Base-by-base conservation (phyloP, 2,113 vertebrate species). In the Panthera uncia region DNA sequence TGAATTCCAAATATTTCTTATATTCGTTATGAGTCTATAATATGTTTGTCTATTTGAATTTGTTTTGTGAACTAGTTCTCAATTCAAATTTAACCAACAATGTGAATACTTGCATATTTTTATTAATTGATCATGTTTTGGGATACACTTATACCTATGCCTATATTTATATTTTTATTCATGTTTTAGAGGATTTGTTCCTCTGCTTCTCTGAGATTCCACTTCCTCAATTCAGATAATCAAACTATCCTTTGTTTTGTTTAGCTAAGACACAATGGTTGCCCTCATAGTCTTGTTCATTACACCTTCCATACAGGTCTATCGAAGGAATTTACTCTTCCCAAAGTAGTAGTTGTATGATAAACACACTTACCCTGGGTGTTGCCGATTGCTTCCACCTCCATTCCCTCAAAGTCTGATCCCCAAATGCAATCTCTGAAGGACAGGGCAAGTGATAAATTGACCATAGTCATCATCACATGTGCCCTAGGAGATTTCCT, bases 301-400 rank as follows among this genome's bases (percentile, higher is more conserved):
- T 63, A 63, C 55, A 31, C 7, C 29, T 27, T 84, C 3, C 25
- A 14, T 10, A 19, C 1, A 65, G 25, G 4, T 13, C 36, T 31
- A 3, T 29, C 27, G 36, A 90, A 74, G 5, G 7, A 13, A 63
- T 23, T 45, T 15, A 31, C 0, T 0, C 33, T 66, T 16, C 68
- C 1, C 36, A 31, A 80, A 61, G 6, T n/a, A n/a, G 4, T 2
- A 33, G 6, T 36, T 80, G 1, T n/a, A 7, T 19, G 4, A 50
- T 33, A 21, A 3, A 66, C 3, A 50, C 0, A 41, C 2, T 55
- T 31, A 31, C 6, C 19, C 11, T 18, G n/a, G 31, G 0, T 19
- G 76, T 23, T 31, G 0, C 16, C 2, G 4, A 36, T 57, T 52
- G 27, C 16, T 45, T 69, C 3, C 7, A 71, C 19, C 19, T 84